These are phyloP conservation scores for Mythimna ferrago DNA, from an alignment of 2,888 invertebrate species.

Conservation along the genomic window DNA sequence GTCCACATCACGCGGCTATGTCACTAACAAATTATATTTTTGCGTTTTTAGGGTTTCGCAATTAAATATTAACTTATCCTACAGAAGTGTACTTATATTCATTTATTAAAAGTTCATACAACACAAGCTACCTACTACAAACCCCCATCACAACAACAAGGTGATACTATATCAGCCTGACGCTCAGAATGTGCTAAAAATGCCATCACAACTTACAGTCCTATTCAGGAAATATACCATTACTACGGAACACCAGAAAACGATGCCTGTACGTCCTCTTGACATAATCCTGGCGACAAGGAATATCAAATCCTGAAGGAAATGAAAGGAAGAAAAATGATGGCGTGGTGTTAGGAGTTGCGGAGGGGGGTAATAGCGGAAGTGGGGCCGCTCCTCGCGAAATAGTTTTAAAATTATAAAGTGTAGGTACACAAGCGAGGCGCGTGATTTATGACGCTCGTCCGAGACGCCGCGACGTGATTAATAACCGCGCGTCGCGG, in stretches of 20 bases:
- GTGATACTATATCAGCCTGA: no score
- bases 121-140: no score
- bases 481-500: constrained; percentile 41
- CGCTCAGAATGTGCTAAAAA: not conserved
- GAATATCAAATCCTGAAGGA: constrained; percentile 38
- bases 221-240: not conserved
- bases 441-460: constrained; percentile 67
- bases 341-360: constrained; percentile 9
- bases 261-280: not conserved
- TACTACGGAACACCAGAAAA: not conserved
- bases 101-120: not conserved
- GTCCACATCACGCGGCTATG: not conserved
- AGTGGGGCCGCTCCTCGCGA: constrained; percentile 31
- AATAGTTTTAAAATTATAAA: constrained; percentile 71
- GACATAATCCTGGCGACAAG: constrained; percentile 20
- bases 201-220: no score
- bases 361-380: constrained; percentile 33
- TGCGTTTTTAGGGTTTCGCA: not conserved
- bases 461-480: constrained; percentile 57
- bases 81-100: not conserved
- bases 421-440: constrained; percentile 39
- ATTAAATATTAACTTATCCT: not conserved
- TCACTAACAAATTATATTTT: not conserved
- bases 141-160: no score
- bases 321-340: constrained; percentile 55